Evolutionary conservation across 2,113 vertebrate genomes (phyloP).

Genomic region (Hydrochoerus hydrochaeris): DNA sequence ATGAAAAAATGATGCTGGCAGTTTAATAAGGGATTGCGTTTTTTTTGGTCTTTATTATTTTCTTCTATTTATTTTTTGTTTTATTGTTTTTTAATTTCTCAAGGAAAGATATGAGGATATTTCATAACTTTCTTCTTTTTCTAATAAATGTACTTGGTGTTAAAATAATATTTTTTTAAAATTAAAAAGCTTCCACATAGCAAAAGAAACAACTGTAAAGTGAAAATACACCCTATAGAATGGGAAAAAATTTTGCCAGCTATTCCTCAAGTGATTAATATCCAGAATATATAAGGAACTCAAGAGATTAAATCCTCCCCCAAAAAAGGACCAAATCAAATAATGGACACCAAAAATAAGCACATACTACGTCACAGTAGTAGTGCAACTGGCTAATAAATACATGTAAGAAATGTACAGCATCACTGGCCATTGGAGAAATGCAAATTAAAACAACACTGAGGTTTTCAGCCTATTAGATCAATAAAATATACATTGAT

Average conservation of each 20-base stretch:
- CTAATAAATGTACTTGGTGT: too few species aligned
- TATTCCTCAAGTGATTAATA: not conserved
- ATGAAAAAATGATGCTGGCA: too few species aligned
- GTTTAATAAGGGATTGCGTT: too few species aligned
- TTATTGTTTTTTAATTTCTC: too few species aligned
- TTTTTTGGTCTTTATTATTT: too few species aligned
- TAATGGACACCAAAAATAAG: not conserved
- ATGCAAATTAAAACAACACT: not conserved
- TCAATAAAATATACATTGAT: too few species aligned
- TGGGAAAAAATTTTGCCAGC: not conserved
- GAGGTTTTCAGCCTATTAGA: too few species aligned
- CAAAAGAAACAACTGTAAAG: not conserved
- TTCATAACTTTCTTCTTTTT: too few species aligned
- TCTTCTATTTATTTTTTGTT: too few species aligned
- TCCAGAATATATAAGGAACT: not conserved
- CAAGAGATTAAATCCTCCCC: not conserved
- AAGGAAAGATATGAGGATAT: too few species aligned
- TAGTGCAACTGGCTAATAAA: not conserved
- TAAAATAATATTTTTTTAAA: too few species aligned
- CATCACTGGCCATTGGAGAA: not conserved
- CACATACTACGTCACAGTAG: not conserved
- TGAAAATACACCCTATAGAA: not conserved
- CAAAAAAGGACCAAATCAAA: not conserved
- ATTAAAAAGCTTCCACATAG: not conserved
- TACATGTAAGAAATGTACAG: not conserved